Evolutionary conservation across 2,113 vertebrate species (phyloP).

Genomic region (Scopus umbretta): DNA sequence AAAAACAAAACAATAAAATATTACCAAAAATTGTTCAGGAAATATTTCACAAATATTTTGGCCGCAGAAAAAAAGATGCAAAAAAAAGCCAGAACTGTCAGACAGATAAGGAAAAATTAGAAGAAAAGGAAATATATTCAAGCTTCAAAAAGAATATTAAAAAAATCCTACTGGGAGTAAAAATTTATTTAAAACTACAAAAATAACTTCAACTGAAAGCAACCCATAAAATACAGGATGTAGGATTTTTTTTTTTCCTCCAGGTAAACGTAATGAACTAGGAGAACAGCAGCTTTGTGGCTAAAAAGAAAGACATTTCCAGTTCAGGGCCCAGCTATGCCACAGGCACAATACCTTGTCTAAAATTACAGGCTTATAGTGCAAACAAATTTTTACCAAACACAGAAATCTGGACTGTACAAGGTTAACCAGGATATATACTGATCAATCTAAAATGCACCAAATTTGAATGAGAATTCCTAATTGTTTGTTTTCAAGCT

Average conservation of each 20-base stretch:
- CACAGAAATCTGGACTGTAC: background rate
- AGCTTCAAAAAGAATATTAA: constrained; percentile 5
- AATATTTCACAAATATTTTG: background rate
- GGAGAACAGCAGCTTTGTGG: background rate
- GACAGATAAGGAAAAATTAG: background rate
- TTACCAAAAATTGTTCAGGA: background rate
- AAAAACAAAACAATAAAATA: background rate
- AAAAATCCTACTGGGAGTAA: background rate
- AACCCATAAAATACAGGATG: background rate
- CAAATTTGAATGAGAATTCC: background rate
- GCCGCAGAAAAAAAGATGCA: background rate
- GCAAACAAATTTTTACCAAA: background rate
- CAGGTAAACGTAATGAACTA: background rate
- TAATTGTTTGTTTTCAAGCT: background rate
- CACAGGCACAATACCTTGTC: background rate
- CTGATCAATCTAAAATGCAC: background rate
- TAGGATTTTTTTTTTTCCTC: background rate
- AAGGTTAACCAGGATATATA: background rate
- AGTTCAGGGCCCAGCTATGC: background rate
- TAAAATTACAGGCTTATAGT: background rate
- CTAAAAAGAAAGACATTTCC: background rate
- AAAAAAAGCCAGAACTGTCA: background rate
- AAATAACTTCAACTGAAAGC: background rate
- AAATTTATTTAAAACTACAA: background rate
- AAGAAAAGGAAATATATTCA: background rate